phyloP scores from a whole-genome alignment of 2,888 invertebrate genomes.

The Lepas anatifera region DNA sequence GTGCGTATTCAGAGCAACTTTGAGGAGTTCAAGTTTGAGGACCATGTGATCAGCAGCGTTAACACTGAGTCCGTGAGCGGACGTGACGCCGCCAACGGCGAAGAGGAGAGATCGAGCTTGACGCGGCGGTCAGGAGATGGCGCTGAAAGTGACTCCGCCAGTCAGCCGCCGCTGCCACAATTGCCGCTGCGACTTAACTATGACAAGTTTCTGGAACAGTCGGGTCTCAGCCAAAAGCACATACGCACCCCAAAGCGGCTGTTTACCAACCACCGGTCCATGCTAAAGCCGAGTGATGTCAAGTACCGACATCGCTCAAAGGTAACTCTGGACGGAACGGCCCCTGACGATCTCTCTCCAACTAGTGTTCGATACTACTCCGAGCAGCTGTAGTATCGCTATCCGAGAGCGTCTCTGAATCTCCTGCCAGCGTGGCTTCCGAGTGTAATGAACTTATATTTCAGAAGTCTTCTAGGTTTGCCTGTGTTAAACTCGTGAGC shows the following conservation, averaged over 20 bases:
- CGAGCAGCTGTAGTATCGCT: not conserved
- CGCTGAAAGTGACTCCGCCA: not conserved
- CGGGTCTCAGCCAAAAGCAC: conserved; percentile 66
- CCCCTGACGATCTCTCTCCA: not conserved
- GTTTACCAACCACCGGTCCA: conserved; percentile 59
- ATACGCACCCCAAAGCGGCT: conserved; percentile 54
- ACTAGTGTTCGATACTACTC: not conserved
- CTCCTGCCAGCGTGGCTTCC: too few species aligned
- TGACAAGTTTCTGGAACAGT: conserved; percentile 63
- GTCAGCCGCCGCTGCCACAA: not conserved
- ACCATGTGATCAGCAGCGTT: conserved; percentile 35
- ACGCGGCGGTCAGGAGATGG: conserved; percentile 33
- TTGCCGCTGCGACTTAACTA: conserved; percentile 35
- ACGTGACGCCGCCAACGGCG: conserved; percentile 19
- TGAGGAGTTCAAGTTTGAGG: conserved; percentile 65
- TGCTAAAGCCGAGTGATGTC: conserved; percentile 63
- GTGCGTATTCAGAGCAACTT: conserved; percentile 57
- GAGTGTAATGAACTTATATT: too few species aligned
- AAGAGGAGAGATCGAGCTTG: conserved; percentile 33
- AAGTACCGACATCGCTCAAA: conserved; percentile 44
- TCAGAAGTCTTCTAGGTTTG: too few species aligned
- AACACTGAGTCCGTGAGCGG: conserved; percentile 16
- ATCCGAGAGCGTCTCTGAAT: too few species aligned
- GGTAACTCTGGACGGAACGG: not conserved
- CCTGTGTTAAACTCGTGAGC: too few species aligned